Percentiles rank a stretch among this genome's conserved stretches.
Conservation (phyloP, 2,113 vertebrate genomes). For the Lasiurus cinereus region DNA sequence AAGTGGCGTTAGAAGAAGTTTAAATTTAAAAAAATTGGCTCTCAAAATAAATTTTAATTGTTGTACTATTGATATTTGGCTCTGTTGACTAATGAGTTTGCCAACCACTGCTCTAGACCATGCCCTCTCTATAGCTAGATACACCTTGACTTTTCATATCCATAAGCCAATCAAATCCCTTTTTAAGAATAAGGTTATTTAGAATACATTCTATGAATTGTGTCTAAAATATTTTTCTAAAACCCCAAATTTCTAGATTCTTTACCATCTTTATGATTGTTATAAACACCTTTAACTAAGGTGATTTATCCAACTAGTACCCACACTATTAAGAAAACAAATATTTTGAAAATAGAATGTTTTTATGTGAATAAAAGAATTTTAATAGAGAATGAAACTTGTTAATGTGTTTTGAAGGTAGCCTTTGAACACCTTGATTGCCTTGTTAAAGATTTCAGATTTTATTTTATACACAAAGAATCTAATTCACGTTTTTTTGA, state of each 20-base stretch:
- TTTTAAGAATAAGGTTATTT: background rate
- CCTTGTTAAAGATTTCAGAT: conserved; percentile 5
- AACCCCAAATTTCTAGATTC: background rate
- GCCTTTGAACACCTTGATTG: conserved; percentile 19
- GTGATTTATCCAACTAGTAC: background rate
- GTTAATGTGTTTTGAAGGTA: background rate
- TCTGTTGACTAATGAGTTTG: too few species aligned
- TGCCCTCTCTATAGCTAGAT: background rate
- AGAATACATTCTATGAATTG: background rate
- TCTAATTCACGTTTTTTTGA: background rate
- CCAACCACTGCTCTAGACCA: background rate
- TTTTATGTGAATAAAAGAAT: background rate
- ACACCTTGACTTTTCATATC: background rate
- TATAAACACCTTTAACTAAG: background rate
- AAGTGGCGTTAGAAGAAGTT: too few species aligned
- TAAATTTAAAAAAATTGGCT: too few species aligned
- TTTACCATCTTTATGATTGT: background rate
- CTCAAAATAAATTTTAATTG: too few species aligned
- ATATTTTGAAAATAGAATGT: background rate
- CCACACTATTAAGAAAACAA: background rate
- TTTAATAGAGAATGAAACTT: background rate
- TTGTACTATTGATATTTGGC: too few species aligned
- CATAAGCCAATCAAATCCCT: background rate
- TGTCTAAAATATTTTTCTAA: background rate
- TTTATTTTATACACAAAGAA: background rate